Base-by-base conservation (phyloP, 64 coral and sea anemone species). In the Montipora capricornis region DNA sequence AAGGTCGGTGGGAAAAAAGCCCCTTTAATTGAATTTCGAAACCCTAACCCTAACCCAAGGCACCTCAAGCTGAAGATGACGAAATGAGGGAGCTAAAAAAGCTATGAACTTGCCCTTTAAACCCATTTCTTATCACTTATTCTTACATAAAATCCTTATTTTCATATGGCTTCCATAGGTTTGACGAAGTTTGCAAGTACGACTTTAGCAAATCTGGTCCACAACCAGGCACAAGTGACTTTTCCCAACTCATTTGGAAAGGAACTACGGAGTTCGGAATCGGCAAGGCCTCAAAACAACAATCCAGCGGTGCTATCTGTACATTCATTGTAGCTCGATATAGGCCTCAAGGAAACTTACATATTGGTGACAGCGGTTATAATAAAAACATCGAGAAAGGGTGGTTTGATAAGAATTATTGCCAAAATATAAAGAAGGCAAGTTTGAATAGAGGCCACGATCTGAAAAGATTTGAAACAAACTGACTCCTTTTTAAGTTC, bases 241-340 rank as follows among this genome's bases (percentile, higher is more conserved):
- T 98, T 45, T 92, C 94, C 0, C 97, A 98, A 81, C 73, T 98
- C 46, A 92, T 94, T 49, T 98, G 97, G 97, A 94, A 96, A 79
- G 84, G 82, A 69, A 96, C 94, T 37, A 90, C 61, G 20, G 97
- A 98, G 68, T 45, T 98, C 45, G 97, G 97, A 19, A 93, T 98
- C 46, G 97, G 97, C 50, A 94, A 81, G 24, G 94, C 97, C 48
- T 70, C 44, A 44, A 93, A 91, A 29, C 84, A 80, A 44, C 61
- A 93, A 12, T 14, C 85, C 46, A 90, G 89, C 13, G 92, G 92
- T 11, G 75, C 75, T 73, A 91, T 50, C 6, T 98, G 97, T 17
- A 98, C 97, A 0, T 98, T 92, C 16, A 78, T 98, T 44, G 97
- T 98, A 1, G 97, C 88, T 11, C 88, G 94, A 44, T 98, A 98